A percentile compares a stretch with the other conserved stretches of the same genome.
These are phyloP conservation scores for Arizona elegans DNA, from an alignment of 2,113 vertebrate genomes.

Conservation along the genomic window DNA sequence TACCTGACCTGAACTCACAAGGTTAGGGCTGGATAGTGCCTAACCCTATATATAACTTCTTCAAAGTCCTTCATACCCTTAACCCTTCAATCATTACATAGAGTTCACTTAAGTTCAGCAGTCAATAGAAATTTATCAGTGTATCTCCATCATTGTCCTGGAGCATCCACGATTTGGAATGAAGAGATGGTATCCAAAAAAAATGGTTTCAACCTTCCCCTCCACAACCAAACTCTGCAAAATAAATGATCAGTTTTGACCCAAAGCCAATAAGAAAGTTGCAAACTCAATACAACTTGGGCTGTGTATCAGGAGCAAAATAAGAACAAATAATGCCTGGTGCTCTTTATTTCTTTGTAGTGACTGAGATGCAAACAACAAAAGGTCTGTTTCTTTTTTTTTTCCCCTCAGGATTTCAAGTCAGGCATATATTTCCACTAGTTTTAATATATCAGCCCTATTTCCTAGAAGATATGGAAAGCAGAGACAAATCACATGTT, in stretches of 20 bases:
- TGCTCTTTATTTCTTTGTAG: not conserved
- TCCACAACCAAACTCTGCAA: not conserved
- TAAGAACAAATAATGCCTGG: not conserved
- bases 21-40: not conserved
- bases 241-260: not conserved
- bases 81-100: not conserved
- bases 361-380: constrained; percentile 7
- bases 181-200: not conserved
- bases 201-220: not conserved
- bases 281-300: not conserved
- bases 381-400: not conserved
- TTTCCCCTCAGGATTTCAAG: constrained; percentile 21
- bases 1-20: not conserved
- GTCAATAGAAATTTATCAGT: not conserved
- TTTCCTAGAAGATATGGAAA: constrained; percentile 31
- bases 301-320: not conserved
- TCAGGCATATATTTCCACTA: constrained; percentile 30
- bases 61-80: not conserved
- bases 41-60: not conserved
- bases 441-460: constrained; percentile 27
- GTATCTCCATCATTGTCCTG: not conserved
- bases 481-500: constrained; percentile 30
- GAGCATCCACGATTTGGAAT: not conserved
- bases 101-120: not conserved
- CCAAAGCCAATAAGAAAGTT: not conserved